Evolutionary conservation across 2,797 vertebrate species (phyloP).

Genomic region (Aselliscus stoliczkanus): DNA sequence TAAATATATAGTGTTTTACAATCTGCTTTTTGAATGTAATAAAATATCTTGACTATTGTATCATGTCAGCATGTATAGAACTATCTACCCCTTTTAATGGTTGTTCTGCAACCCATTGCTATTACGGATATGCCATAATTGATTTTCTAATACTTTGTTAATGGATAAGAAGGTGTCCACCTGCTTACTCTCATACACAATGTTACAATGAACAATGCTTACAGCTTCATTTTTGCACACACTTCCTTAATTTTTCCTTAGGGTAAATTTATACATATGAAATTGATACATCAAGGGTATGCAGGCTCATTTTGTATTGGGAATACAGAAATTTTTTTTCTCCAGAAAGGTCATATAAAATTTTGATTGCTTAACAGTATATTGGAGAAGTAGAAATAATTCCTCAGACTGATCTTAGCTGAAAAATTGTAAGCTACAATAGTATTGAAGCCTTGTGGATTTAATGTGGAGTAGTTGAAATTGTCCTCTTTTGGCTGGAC

Average conservation of each 20-base stretch:
- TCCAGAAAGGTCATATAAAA: not conserved
- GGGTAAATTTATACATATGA: not conserved
- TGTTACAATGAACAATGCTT: not conserved
- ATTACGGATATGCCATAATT: not conserved
- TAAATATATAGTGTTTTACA: not conserved
- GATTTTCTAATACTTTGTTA: not conserved
- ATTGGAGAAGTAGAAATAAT: not conserved
- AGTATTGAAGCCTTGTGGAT: not conserved
- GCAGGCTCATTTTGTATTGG: not conserved
- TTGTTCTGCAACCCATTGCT: not conserved
- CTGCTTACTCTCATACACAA: not conserved
- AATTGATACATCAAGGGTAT: not conserved
- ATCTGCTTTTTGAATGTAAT: not conserved
- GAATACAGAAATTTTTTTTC: not conserved
- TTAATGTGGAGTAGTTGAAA: not conserved
- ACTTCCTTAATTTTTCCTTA: not conserved
- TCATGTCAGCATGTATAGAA: not conserved
- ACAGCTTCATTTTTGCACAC: not conserved
- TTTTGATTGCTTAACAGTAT: not conserved
- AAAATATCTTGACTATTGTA: not conserved
- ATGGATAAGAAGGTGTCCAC: not conserved
- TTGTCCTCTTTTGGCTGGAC: not conserved
- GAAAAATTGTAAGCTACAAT: not conserved
- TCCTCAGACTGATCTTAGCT: not conserved
- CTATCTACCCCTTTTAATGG: not conserved